phyloP scores from a whole-genome alignment of 2,797 vertebrate genomes.

The Hyperoplus immaculatus region DNA sequence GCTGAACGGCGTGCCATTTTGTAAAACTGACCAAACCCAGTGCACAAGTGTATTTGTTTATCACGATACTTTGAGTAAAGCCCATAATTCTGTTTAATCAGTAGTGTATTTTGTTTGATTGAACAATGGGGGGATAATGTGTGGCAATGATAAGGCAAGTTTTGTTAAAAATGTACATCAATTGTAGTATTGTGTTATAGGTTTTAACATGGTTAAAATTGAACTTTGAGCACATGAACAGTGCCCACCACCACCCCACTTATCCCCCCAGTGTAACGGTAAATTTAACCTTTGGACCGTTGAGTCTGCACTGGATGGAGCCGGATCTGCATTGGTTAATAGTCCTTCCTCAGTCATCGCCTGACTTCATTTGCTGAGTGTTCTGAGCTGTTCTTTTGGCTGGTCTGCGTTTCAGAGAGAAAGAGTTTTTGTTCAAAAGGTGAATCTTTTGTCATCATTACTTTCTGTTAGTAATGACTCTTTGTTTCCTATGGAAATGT shows the following conservation, averaged over 20 bases:
- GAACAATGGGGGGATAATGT: background rate
- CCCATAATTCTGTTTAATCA: constrained; percentile 9
- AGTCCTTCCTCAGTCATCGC: constrained; percentile 38
- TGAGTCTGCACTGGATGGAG: constrained; percentile 47
- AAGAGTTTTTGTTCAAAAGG: constrained; percentile 35
- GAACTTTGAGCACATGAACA: constrained; percentile 4
- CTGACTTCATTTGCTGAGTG: constrained; percentile 25
- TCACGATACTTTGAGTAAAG: background rate
- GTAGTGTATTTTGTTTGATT: background rate
- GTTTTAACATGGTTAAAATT: background rate
- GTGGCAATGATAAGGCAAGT: background rate
- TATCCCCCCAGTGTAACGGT: constrained; percentile 10
- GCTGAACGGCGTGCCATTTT: background rate
- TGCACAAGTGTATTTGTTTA: background rate
- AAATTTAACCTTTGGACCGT: constrained; percentile 67
- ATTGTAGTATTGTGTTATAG: background rate
- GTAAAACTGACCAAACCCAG: background rate
- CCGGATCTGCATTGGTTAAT: constrained; percentile 14
- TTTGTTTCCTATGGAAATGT: background rate
- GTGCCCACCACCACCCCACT: constrained; percentile 27
- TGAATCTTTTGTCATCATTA: constrained; percentile 17
- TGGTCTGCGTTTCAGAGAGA: constrained; percentile 13
- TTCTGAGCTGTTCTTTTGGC: constrained; percentile 10
- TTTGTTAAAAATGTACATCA: constrained; percentile 21
- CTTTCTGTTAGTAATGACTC: background rate